phyloP scores from a whole-genome alignment of 2,888 invertebrate species.

The Cataglyphis albicans region DNA sequence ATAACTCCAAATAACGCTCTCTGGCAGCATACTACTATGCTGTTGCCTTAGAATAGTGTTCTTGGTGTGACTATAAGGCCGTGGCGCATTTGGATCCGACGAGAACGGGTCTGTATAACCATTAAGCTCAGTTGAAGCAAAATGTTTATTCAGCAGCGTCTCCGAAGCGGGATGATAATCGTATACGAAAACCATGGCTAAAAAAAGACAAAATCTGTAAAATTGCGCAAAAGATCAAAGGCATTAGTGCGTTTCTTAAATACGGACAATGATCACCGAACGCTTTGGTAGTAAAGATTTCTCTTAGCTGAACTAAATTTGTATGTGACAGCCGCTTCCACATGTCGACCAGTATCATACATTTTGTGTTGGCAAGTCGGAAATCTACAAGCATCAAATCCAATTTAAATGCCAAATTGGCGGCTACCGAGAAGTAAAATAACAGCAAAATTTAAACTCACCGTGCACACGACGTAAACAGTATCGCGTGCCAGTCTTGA shows the following conservation, averaged over 20 bases:
- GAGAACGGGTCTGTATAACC: conserved; percentile 93
- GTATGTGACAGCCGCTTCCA: conserved; percentile 98
- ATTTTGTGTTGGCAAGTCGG: conserved; percentile 93
- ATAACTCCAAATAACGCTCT: conserved; percentile 97
- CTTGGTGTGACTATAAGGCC: conserved; percentile 94
- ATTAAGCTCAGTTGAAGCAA: conserved; percentile 89
- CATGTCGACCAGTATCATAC: conserved; percentile 94
- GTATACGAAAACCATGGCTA: conserved; percentile 98
- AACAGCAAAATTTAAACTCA: conserved; percentile 75
- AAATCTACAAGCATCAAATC: conserved; percentile 88
- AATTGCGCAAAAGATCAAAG: neutral
- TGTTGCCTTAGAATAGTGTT: conserved; percentile 93
- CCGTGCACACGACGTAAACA: conserved; percentile 96
- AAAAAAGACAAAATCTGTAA: conserved; percentile 74
- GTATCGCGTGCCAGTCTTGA: conserved; percentile 94
- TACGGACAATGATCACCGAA: conserved; percentile 98
- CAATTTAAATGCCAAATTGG: conserved; percentile 10
- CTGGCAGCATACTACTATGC: conserved; percentile 92
- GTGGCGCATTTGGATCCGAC: conserved; percentile 92
- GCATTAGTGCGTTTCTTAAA: neutral
- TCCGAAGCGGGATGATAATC: conserved; percentile 97
- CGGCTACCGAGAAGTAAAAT: neutral
- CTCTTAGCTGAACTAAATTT: conserved; percentile 96
- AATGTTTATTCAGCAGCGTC: conserved; percentile 95
- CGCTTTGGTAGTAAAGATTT: conserved; percentile 97